Evolutionary conservation across 1,140 invertebrate species (phyloP).

Genomic region (Papilio machaon): DNA sequence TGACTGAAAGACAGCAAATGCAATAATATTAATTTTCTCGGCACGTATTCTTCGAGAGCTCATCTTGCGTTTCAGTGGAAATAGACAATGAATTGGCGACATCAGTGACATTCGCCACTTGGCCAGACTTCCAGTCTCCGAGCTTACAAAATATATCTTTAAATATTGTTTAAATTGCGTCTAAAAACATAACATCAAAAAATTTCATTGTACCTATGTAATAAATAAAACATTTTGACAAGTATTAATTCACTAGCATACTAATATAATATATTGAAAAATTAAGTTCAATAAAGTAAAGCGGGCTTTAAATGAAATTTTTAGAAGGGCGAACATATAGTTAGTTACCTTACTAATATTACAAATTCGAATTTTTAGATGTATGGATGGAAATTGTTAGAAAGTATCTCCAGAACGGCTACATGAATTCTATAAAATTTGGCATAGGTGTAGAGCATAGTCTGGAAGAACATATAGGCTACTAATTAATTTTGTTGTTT

Average conservation of each 20-base stretch:
- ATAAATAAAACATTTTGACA: background rate
- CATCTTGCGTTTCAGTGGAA: constrained; percentile 22
- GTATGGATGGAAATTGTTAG: too few relatives aligned
- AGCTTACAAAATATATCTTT: constrained; percentile 25
- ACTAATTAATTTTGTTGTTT: too few relatives aligned
- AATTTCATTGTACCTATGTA: background rate
- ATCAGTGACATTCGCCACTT: constrained; percentile 31
- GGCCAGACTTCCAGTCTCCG: constrained; percentile 38
- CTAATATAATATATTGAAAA: background rate
- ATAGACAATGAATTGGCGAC: constrained; percentile 37
- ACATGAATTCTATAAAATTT: background rate
- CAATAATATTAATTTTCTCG: constrained; percentile 29
- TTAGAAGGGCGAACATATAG: background rate
- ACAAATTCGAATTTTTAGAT: too few relatives aligned
- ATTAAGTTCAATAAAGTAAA: background rate
- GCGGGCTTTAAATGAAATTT: too few relatives aligned
- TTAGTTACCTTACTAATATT: too few relatives aligned
- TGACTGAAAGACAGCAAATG: constrained; percentile 24
- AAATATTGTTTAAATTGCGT: constrained; percentile 33
- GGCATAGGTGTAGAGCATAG: too few relatives aligned
- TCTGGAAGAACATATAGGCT: too few relatives aligned
- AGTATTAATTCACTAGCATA: background rate
- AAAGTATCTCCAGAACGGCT: too few relatives aligned
- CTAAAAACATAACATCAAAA: background rate
- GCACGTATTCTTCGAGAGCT: constrained; percentile 30